Base-by-base conservation (phyloP, 2,797 vertebrate species). In the Mallotus villosus region DNA sequence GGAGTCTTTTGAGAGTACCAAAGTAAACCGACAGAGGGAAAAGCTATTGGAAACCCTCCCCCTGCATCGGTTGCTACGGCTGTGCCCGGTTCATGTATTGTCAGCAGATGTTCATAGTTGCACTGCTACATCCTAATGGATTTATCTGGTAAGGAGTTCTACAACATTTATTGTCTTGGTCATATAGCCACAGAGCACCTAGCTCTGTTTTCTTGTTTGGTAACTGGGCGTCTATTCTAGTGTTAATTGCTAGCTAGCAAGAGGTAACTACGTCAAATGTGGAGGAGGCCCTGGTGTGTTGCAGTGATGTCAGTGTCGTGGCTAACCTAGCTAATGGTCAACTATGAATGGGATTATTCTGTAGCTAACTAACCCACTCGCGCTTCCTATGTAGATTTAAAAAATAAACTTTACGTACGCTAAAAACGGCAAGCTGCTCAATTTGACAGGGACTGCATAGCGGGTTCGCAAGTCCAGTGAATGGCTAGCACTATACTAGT, bases 91-190 rank as follows among this genome's bases (percentile, higher is more conserved):
- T 81, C 81, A 77, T 88, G 86, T 89, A 90, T 89, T 90, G 90
- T 92, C 90, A 91, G 32, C 83, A 88, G 86, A 90, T 86, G 82
- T 87, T 78, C 78, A 73, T 71, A 84, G 80, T 84, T 81, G 72
- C 78, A 83, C 67, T 76, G 72, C 77, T 82, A 55, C 19, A n/a
- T 84, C 73, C 78, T 65, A 71, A 87, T 86, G 84, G 87, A 84
- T 84, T 86, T 84, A 85, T 86, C 84, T 74, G 91, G 92, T 93
- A 90, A 91, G 89, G 12, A 14, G 66, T 84, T 82, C 9, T 49
- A 46, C 41, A 46, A 2, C 14, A 74, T 64, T 17, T 37, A 21
- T n/a, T 66, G 46, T 24, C 9, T 11, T 58, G 14, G 12, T 29
- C 0, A 2, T n/a, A 0, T 6, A n/a, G 6, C 0, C 25, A 32